Percentiles rank a stretch among this genome's conserved stretches.
phyloP scores from a whole-genome alignment of 2,888 invertebrate species.

The Hypena proboscidalis region DNA sequence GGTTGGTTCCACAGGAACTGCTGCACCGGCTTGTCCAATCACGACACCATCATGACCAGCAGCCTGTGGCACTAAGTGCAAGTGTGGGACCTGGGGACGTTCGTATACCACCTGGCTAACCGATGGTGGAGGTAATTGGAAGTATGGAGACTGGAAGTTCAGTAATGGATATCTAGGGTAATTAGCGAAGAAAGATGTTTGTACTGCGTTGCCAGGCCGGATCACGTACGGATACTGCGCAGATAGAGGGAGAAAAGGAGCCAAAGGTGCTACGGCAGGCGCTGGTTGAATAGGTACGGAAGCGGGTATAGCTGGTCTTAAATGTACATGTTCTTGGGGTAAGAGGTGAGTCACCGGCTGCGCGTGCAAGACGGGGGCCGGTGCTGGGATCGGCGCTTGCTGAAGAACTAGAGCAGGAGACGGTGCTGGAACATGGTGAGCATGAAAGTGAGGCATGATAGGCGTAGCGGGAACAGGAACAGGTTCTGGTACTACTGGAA shows the following conservation, averaged over 20 bases:
- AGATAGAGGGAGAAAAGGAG: conserved; percentile 51
- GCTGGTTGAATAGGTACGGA: conserved; percentile 55
- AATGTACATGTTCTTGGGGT: conserved; percentile 54
- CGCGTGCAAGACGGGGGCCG: conserved; percentile 48
- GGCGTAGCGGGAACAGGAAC: conserved; percentile 52
- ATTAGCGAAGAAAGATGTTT: conserved; percentile 75
- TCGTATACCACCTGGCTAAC: conserved; percentile 47
- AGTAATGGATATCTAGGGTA: conserved; percentile 75
- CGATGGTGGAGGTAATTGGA: conserved; percentile 52
- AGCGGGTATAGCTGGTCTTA: conserved; percentile 57
- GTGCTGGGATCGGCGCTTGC: conserved; percentile 38
- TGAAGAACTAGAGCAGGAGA: conserved; percentile 51
- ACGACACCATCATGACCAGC: conserved; percentile 49
- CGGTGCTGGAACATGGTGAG: conserved; percentile 61
- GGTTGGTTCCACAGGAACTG: conserved; percentile 50
- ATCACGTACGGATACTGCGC: conserved; percentile 68
- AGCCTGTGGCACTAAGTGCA: conserved; percentile 55
- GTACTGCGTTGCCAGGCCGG: conserved; percentile 75
- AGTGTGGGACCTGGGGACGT: conserved; percentile 62
- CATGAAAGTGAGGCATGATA: conserved; percentile 53
- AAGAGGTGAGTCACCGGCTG: conserved; percentile 50
- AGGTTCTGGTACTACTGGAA: conserved; percentile 60
- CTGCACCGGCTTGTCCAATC: conserved; percentile 50
- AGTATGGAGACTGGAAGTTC: conserved; percentile 61
- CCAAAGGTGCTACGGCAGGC: conserved; percentile 49